Evolutionary conservation across 2,797 vertebrate genomes (phyloP).

Genomic region (Rhinatrema bivittatum): DNA sequence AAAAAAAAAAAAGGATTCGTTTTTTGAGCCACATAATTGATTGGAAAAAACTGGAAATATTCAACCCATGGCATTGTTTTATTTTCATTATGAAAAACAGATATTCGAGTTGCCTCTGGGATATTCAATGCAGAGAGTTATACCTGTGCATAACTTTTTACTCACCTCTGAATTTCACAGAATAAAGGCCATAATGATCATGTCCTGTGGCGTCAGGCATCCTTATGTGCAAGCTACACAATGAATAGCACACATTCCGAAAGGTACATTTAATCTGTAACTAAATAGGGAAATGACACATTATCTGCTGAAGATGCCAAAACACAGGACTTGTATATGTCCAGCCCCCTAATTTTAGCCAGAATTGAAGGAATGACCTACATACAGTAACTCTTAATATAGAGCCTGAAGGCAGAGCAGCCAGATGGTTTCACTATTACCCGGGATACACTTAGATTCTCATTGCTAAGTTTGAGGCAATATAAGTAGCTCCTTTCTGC

Average conservation of each 20-base stretch:
- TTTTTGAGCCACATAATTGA: too few species aligned
- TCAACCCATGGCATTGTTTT: too few species aligned
- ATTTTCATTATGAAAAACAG: too few species aligned
- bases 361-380: background rate
- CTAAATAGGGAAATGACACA: background rate
- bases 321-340: background rate
- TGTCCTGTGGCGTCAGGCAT: accelerated
- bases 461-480: background rate
- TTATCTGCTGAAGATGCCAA: slow-evolving; percentile 1
- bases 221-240: slow-evolving; percentile 4
- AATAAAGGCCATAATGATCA: too few species aligned
- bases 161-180: too few species aligned
- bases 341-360: slow-evolving; percentile 2
- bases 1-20: too few species aligned
- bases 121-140: too few species aligned
- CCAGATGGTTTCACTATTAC: background rate
- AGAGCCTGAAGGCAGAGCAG: slow-evolving; percentile 1
- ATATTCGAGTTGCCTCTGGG: too few species aligned
- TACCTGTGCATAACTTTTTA: too few species aligned
- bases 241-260: background rate
- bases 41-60: too few species aligned
- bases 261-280: background rate
- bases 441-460: background rate
- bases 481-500: slow-evolving; percentile 8
- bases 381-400: background rate